Evolutionary conservation across 2,797 vertebrate species (phyloP), one percentile per base, ranked within the genome.

Genomic region (Silurus aristotelis): DNA sequence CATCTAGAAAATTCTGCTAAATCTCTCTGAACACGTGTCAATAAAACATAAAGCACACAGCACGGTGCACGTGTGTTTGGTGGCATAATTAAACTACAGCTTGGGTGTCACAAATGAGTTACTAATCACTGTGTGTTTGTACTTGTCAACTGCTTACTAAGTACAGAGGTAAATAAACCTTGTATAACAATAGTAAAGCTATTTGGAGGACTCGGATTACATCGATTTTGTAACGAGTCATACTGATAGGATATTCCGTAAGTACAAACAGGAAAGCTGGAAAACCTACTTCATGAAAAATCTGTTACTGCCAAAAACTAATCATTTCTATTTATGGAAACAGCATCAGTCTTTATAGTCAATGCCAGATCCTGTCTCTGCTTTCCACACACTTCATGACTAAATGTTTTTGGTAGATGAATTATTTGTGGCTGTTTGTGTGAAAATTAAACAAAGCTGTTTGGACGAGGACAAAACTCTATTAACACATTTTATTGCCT

Each of bases 261-360:
- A 58, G 52, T 82, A 12, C 58, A 82, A 85, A 38, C 67, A 55
- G 38, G 46, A 82, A 78, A 77, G 31, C 48, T 84, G 68, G 68
- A 80, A 83, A 80, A 80, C 48, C 0, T 58, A 46, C 68, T 87
- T 73, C 67, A 73, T 58, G 52, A 70, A 84, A 87, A 84, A 70
- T 46, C 17, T 48, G 52, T 64, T 84, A 43, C 22, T 80, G 85
- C 82, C 82, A 87, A 22, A 67, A 82, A 20, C 10, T 73, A 87
- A 84, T 80, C 60, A 60, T 84, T 80, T 27, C 52, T 84, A 84
- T 87, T 84, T 87, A 75, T 84, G 61, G 86, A 87, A 87, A 80
- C 85, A 9, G 73, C 56, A 83, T 86, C 66, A 87, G 85, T 75
- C n/a, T 27, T 60, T 81, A 19, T 60, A 79, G 61, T 81, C 38